Evolutionary conservation across 2,113 vertebrate genomes (phyloP).

Genomic region (Sinocyclocheilus anshuiensis): DNA sequence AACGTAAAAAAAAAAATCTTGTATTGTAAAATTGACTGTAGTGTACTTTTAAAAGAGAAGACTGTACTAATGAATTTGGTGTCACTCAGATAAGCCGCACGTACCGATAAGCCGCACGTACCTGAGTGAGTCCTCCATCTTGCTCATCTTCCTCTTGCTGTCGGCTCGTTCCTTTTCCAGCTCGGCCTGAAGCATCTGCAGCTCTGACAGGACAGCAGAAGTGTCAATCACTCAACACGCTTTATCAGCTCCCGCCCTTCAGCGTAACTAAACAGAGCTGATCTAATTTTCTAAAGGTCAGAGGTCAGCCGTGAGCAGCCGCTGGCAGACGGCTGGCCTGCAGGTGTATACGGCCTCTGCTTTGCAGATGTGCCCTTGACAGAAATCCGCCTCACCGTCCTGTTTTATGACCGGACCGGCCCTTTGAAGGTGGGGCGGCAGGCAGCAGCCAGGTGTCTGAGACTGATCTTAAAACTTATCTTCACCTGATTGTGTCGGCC

Average conservation of each 20-base stretch:
- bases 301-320: conserved; percentile 48
- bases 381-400: conserved; percentile 29
- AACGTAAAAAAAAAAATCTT: too few species aligned
- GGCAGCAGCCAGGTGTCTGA: conserved; percentile 70
- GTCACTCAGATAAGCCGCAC: too few species aligned
- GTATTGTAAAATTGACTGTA: neutral
- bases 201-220: conserved; percentile 58
- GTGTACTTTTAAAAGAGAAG: neutral
- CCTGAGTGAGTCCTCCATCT: too few species aligned
- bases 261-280: neutral
- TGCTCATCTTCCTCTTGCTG: conserved; percentile 63
- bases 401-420: conserved; percentile 24
- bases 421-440: conserved; percentile 49
- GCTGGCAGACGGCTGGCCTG: conserved; percentile 61
- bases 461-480: conserved; percentile 65
- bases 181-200: conserved; percentile 67
- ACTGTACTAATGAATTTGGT: neutral
- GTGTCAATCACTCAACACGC: conserved; percentile 25
- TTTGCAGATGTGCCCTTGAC: conserved; percentile 59
- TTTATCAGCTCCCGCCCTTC: neutral
- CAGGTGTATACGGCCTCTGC: conserved; percentile 61
- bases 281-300: conserved; percentile 24
- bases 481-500: conserved; percentile 58
- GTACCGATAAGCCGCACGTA: too few species aligned
- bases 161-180: conserved; percentile 71